Evolutionary conservation across 2,797 vertebrate genomes (phyloP).

Genomic region (Vultur gryphus): DNA sequence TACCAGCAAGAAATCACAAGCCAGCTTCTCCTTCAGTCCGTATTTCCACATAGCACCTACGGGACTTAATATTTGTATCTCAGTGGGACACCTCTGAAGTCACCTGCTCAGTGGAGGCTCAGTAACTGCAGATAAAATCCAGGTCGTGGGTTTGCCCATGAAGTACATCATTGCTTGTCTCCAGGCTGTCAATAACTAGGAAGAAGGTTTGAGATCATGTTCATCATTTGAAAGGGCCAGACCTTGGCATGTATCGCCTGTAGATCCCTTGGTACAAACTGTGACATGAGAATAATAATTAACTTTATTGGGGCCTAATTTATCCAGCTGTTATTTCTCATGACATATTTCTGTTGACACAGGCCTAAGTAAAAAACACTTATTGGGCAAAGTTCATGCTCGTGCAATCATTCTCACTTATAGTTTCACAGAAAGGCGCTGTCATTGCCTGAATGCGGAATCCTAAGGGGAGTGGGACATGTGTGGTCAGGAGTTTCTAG

Average conservation of each 20-base stretch:
- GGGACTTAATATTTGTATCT: background rate
- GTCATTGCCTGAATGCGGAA: background rate
- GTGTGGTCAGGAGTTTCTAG: background rate
- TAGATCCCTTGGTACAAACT: background rate
- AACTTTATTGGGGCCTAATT: conserved; percentile 48
- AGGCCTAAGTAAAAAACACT: conserved; percentile 25
- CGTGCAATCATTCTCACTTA: background rate
- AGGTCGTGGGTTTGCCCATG: background rate
- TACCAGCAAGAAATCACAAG: background rate
- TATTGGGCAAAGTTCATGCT: conserved; percentile 20
- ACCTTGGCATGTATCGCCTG: background rate
- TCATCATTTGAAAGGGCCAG: background rate
- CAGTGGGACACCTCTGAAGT: background rate
- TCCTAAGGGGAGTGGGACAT: background rate
- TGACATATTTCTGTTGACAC: conserved; percentile 39
- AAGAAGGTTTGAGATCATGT: background rate
- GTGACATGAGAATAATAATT: conserved; percentile 36
- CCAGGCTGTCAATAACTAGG: background rate
- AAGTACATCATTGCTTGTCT: background rate
- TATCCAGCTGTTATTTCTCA: conserved; percentile 30
- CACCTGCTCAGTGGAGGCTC: background rate
- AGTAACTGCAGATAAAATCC: background rate
- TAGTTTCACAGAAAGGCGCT: background rate
- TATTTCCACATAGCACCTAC: too few relatives aligned
- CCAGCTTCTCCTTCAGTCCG: background rate